Conservation (phyloP, 2,797 vertebrate species). For the Lutjanus argentimaculatus region DNA sequence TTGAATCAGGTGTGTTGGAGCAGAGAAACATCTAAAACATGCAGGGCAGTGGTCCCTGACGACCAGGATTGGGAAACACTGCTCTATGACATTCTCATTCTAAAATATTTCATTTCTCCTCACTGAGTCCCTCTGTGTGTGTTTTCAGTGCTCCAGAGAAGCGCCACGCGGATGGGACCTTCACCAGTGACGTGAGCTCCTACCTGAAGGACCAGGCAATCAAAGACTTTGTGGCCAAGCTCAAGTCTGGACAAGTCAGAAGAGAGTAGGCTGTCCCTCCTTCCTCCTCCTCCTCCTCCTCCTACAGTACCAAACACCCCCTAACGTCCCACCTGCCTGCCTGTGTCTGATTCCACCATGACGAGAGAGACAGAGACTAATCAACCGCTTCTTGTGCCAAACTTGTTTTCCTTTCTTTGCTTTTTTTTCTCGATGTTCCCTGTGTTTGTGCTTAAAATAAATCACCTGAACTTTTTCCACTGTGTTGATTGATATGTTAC, state of each 20-base stretch:
- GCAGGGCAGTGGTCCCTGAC: too few species aligned
- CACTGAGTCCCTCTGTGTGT: too few species aligned
- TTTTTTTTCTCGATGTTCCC: constrained; percentile 52
- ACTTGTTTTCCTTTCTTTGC: constrained; percentile 43
- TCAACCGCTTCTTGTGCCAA: constrained; percentile 58
- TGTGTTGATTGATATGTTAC: constrained; percentile 73
- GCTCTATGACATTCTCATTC: too few species aligned
- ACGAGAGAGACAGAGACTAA: constrained; percentile 61
- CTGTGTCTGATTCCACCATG: constrained; percentile 65
- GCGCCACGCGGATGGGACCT: constrained; percentile 95
- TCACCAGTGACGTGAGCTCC: constrained; percentile 95
- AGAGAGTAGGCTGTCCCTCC: constrained; percentile 92
- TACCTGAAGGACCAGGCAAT: constrained; percentile 94
- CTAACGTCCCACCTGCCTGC: background rate
- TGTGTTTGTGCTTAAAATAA: constrained; percentile 80
- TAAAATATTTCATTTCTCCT: too few species aligned
- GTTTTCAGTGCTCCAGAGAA: constrained; percentile 86
- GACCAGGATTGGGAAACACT: too few species aligned
- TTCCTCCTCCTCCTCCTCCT: constrained; percentile 27
- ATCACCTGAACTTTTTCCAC: constrained; percentile 77
- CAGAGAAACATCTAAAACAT: too few species aligned
- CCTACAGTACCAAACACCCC: constrained; percentile 47
- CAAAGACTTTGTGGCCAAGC: constrained; percentile 95
- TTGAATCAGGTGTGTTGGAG: too few species aligned
- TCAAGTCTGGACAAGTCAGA: constrained; percentile 93